Evolutionary conservation across 2,113 vertebrate species (phyloP).

Genomic region (Peromyscus californicus): DNA sequence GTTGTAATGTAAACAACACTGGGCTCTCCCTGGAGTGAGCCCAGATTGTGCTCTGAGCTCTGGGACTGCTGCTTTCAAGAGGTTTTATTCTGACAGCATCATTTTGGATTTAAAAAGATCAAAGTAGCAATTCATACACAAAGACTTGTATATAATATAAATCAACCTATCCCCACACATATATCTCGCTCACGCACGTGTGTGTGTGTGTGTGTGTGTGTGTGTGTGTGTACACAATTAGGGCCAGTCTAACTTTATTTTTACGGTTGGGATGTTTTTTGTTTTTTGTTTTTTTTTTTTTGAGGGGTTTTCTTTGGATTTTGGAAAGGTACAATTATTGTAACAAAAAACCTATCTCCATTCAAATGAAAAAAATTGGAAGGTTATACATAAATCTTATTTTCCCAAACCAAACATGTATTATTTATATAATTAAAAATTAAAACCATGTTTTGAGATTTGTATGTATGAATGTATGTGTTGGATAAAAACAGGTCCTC

Average conservation of each 20-base stretch:
- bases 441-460: conserved; percentile 32
- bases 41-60: conserved; percentile 10
- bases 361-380: not conserved
- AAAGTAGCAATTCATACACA: conserved; percentile 15
- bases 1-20: conserved; percentile 21
- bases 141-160: conserved; percentile 50
- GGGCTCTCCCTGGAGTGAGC: not conserved
- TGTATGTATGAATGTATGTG: not conserved
- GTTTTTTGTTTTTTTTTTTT: not conserved
- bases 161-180: not conserved
- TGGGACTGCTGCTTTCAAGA: conserved; percentile 37
- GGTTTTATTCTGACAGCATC: conserved; percentile 35
- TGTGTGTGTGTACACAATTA: not conserved
- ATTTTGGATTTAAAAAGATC: conserved; percentile 44
- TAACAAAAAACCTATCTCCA: conserved; percentile 44
- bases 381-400: conserved; percentile 37
- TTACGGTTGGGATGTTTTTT: conserved; percentile 39
- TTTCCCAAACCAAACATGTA: conserved; percentile 59
- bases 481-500: not conserved
- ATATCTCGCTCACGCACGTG: fast-evolving
- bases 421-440: conserved; percentile 67
- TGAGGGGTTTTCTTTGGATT: conserved; percentile 16
- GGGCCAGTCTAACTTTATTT: conserved; percentile 42
- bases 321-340: not conserved
- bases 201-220: too few species aligned